Evolutionary conservation across 2,888 invertebrate genomes (phyloP).

Genomic region (Fissipunctia ypsillon): DNA sequence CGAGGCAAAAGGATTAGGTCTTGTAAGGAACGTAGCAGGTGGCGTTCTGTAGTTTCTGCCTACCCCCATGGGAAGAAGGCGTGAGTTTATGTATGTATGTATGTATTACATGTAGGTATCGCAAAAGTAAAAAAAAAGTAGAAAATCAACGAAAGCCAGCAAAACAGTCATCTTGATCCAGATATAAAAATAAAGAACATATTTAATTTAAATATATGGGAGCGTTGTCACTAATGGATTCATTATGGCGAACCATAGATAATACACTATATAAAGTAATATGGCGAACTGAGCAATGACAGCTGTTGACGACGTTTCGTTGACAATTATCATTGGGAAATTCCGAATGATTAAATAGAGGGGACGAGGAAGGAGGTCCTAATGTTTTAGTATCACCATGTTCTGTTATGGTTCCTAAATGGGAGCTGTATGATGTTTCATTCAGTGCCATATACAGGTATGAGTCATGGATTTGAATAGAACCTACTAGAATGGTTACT

Average conservation of each 20-base stretch:
- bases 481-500: slow-evolving; percentile 31
- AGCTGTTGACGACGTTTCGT: slow-evolving; percentile 11
- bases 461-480: slow-evolving; percentile 51
- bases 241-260: slow-evolving; percentile 21
- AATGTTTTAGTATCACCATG: slow-evolving; percentile 27
- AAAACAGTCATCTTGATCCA: neutral
- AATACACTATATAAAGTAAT: too few species aligned
- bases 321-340: slow-evolving; percentile 23
- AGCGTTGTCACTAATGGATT: slow-evolving; percentile 25
- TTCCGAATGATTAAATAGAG: neutral
- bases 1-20: too few species aligned
- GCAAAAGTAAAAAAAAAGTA: neutral
- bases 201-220: too few species aligned
- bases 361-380: neutral
- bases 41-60: too few species aligned
- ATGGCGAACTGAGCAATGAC: slow-evolving; percentile 8
- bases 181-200: too few species aligned
- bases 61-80: too few species aligned
- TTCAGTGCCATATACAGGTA: slow-evolving; percentile 43
- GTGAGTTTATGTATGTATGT: too few species aligned
- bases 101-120: neutral
- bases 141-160: neutral
- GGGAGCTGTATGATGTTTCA: slow-evolving; percentile 38
- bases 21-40: too few species aligned
- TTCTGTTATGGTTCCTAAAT: slow-evolving; percentile 25